Evolutionary conservation across 2,888 invertebrate species (phyloP).

Genomic region (Heliconius erato): DNA sequence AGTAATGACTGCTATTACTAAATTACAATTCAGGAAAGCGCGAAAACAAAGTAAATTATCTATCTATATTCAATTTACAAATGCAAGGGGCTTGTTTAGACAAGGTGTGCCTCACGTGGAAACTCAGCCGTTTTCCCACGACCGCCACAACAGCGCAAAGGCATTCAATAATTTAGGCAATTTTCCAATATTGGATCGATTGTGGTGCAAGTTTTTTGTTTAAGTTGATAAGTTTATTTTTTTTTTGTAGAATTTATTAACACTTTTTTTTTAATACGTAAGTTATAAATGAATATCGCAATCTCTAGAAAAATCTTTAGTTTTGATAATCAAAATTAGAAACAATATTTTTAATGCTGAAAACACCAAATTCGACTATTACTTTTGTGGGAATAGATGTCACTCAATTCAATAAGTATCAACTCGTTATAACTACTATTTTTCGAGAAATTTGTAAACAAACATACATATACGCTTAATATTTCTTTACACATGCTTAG

Average conservation of each 20-base stretch:
- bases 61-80: constrained; percentile 25
- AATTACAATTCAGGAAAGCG: constrained; percentile 20
- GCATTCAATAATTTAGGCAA: constrained; percentile 83
- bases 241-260: not conserved
- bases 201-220: constrained; percentile 57
- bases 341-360: too few relatives aligned
- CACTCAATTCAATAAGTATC: too few relatives aligned
- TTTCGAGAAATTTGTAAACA: too few relatives aligned
- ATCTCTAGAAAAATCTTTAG: too few relatives aligned
- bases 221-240: not conserved
- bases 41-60: constrained; percentile 31
- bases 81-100: constrained; percentile 38
- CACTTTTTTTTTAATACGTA: not conserved
- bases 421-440: too few relatives aligned
- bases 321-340: too few relatives aligned
- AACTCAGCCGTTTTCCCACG: constrained; percentile 81
- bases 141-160: constrained; percentile 69
- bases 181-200: constrained; percentile 80
- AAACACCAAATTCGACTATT: too few relatives aligned
- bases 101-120: constrained; percentile 64
- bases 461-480: too few relatives aligned
- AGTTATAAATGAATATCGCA: not conserved
- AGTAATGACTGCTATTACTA: constrained; percentile 10
- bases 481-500: too few relatives aligned
- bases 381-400: too few relatives aligned